Evolutionary conservation across 2,797 vertebrate genomes (phyloP).

Genomic region (Neosalanx taihuensis): DNA sequence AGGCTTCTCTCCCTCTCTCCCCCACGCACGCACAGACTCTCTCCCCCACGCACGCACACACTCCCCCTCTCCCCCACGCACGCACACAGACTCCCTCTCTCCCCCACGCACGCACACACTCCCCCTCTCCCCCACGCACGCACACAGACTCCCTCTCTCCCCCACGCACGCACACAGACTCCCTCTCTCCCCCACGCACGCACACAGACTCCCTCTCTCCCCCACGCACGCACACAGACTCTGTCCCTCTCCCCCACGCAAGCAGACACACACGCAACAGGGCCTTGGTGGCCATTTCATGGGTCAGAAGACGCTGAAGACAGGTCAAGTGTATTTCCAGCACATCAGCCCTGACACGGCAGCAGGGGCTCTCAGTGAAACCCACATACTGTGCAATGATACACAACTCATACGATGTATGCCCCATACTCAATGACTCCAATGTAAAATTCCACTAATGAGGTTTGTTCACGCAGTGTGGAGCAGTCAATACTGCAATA

Average conservation of each 20-base stretch:
- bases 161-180: neutral
- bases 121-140: neutral
- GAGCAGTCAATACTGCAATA: neutral
- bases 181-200: neutral
- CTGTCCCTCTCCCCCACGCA: neutral
- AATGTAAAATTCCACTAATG: neutral
- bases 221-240: too few relatives aligned
- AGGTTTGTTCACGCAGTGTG: neutral
- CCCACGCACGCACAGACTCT: neutral
- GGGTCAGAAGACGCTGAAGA: constrained; percentile 12
- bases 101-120: neutral
- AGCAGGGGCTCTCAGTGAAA: neutral
- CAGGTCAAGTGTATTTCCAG: constrained; percentile 27
- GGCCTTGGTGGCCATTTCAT: constrained; percentile 13
- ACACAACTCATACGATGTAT: too few relatives aligned
- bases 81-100: neutral
- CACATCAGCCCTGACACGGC: constrained; percentile 3
- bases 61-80: neutral
- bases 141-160: neutral
- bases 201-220: neutral
- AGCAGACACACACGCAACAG: constrained; percentile 5
- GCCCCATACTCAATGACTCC: neutral
- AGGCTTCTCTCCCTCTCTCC: too few relatives aligned
- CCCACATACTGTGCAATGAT: neutral
- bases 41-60: neutral